Evolutionary conservation across 2,797 vertebrate species (phyloP).

Genomic region (Onychomys leucogaster): DNA sequence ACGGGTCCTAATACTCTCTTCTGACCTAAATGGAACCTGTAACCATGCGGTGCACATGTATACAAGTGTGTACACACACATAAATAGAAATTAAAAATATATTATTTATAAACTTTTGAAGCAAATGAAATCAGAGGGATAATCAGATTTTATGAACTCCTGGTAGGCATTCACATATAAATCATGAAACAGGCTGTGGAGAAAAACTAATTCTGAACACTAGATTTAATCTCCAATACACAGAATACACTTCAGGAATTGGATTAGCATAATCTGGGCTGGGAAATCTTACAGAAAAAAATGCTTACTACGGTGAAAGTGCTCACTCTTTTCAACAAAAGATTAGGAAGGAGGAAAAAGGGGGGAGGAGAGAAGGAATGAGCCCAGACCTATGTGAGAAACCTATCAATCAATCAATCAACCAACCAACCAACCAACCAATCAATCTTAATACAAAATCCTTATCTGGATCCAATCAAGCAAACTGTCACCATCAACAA

Average conservation of each 20-base stretch:
- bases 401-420: not conserved
- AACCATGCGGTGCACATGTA: not conserved
- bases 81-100: not conserved
- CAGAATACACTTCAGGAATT: not conserved
- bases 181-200: not conserved
- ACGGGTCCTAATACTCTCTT: not conserved
- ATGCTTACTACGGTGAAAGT: not conserved
- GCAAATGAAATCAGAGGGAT: not conserved
- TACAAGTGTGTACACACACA: not conserved
- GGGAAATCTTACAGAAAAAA: not conserved
- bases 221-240: not conserved
- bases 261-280: not conserved
- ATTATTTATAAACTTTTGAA: not conserved
- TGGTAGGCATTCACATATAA: not conserved
- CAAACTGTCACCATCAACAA: not conserved
- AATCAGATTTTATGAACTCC: not conserved
- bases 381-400: not conserved
- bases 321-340: not conserved
- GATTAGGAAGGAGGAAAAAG: not conserved
- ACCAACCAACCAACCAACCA: not conserved
- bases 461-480: slow-evolving; percentile 22
- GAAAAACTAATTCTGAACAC: not conserved
- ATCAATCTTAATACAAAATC: not conserved
- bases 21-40: not conserved
- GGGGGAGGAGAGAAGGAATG: not conserved